These are phyloP conservation scores for Nansenia antarctica DNA, from an alignment of 2,113 vertebrate species.

Conservation along the genomic window DNA sequence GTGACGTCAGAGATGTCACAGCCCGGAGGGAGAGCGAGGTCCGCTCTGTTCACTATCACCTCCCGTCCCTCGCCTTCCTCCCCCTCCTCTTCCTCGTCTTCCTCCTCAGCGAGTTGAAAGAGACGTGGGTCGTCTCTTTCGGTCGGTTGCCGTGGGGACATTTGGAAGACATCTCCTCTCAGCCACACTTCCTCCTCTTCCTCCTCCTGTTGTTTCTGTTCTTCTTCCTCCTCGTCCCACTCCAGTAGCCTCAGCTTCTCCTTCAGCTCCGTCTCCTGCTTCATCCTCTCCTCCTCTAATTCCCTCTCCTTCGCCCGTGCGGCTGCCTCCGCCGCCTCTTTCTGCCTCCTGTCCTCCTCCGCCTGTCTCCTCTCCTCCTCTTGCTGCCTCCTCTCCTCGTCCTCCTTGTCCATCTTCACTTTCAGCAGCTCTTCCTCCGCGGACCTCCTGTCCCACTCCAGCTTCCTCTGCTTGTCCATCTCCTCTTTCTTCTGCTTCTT, in stretches of 20 bases:
- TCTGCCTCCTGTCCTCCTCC: slow-evolving; percentile 5
- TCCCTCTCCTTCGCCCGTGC: slow-evolving; percentile 4
- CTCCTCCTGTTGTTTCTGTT: slow-evolving; percentile 32
- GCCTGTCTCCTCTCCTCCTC: slow-evolving; percentile 41
- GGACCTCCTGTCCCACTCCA: slow-evolving; percentile 49
- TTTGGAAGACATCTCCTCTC: slow-evolving; percentile 80
- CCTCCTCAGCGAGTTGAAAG: slow-evolving; percentile 21
- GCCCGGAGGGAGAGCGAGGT: slow-evolving; percentile 75
- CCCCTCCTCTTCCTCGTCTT: slow-evolving; percentile 19
- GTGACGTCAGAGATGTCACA: slow-evolving; percentile 83
- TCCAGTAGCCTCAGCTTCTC: slow-evolving; percentile 15
- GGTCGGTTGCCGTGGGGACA: slow-evolving; percentile 49
- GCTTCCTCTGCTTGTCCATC: slow-evolving; percentile 42
- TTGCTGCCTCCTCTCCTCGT: slow-evolving; percentile 38
- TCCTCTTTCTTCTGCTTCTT: slow-evolving; percentile 66
- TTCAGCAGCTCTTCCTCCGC: slow-evolving; percentile 61
- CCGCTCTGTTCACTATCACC: slow-evolving; percentile 17
- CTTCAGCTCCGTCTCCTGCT: slow-evolving; percentile 40
- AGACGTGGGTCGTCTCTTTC: slow-evolving; percentile 36
- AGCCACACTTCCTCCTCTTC: slow-evolving; percentile 61
- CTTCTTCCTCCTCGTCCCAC: slow-evolving; percentile 11
- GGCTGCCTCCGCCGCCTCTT: slow-evolving; percentile 32
- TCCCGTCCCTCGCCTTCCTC: slow-evolving; percentile 9
- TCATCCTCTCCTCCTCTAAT: slow-evolving; percentile 41
- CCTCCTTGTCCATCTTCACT: slow-evolving; percentile 26